Conservation (phyloP, 2,797 vertebrate genomes). For the Martes flavigula region DNA sequence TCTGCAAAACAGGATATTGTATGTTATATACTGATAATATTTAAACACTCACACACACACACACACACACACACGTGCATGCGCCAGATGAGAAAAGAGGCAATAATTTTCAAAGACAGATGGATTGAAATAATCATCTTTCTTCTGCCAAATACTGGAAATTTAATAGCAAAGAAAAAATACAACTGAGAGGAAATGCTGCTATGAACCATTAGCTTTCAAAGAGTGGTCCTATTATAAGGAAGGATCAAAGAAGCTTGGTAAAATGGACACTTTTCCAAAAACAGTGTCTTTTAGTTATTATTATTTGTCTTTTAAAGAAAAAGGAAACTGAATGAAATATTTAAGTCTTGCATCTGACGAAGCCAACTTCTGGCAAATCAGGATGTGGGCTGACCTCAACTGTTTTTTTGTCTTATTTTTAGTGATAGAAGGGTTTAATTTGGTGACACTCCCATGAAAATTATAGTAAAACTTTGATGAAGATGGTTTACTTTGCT, state of each 20-base stretch:
- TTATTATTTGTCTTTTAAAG: constrained; percentile 34
- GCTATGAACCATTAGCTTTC: constrained; percentile 68
- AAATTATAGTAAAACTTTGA: constrained; percentile 45
- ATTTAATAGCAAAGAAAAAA: constrained; percentile 64
- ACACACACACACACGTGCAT: constrained; percentile 12
- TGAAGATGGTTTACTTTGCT: not conserved
- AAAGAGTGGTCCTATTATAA: not conserved
- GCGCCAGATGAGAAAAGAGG: constrained; percentile 58
- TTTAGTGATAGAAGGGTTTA: constrained; percentile 16
- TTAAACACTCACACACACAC: constrained; percentile 23
- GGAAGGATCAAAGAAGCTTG: constrained; percentile 7
- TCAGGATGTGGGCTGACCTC: not conserved
- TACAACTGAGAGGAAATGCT: constrained; percentile 59
- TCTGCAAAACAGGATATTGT: constrained; percentile 82
- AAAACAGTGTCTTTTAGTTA: constrained; percentile 14
- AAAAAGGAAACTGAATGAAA: constrained; percentile 25
- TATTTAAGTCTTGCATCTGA: constrained; percentile 10
- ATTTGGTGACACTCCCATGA: constrained; percentile 18
- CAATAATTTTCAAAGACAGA: constrained; percentile 80
- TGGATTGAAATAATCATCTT: constrained; percentile 74
- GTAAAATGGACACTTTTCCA: not conserved
- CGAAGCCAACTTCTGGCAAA: not conserved
- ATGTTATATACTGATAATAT: constrained; percentile 61
- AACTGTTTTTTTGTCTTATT: not conserved
- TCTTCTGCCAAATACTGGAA: constrained; percentile 75